Base-by-base conservation (phyloP, 2,113 vertebrate genomes). In the Gallinago undulata region DNA sequence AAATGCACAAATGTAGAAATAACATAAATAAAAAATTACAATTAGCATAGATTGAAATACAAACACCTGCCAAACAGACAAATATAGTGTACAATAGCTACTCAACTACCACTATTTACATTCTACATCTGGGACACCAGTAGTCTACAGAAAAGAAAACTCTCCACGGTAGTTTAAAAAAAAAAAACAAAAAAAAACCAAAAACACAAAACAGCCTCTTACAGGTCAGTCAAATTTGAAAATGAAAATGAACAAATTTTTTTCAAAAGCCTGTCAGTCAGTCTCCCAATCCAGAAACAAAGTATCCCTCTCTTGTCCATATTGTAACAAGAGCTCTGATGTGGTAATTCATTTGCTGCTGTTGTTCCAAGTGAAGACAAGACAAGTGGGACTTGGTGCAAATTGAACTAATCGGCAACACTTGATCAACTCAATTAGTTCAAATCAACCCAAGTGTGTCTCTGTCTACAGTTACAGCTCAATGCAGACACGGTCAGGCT, bases 391-490 rank as follows among this genome's bases (percentile, higher is more conserved):
- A 95, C 66, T 83, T 45, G 7, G 70, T 64, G 75, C 78, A 90
- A 94, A 94, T 25, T 94, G 88, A 90, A 85, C 81, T 95, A 62
- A 95, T 91, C 3, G 3, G 87, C 85, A 94, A 95, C 92, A 96
- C 95, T 95, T 85, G 70, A 95, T 94, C 92, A 96, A 95, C 82
- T 85, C 85, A 94, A 94, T 96, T 95, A 96, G 78, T 45, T 95
- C 75, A 92, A 95, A 96, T 96, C 90, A 93, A 51, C 90, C 78
- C 70, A 88, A 96, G 85, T 83, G 78, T 83, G 82, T 90, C 81
- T 84, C 78, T 82, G 66, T 67, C 87, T 93, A 67, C 74, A 60
- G 66, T 90, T 87, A 30, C 62, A 93, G 82, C 57, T 95, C 82
- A 68, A 60, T 66, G 60, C 4, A 0, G 64, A 75, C 48, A 39